Conservation (phyloP, 2,797 vertebrate species). For the Acipenser ruthenus region DNA sequence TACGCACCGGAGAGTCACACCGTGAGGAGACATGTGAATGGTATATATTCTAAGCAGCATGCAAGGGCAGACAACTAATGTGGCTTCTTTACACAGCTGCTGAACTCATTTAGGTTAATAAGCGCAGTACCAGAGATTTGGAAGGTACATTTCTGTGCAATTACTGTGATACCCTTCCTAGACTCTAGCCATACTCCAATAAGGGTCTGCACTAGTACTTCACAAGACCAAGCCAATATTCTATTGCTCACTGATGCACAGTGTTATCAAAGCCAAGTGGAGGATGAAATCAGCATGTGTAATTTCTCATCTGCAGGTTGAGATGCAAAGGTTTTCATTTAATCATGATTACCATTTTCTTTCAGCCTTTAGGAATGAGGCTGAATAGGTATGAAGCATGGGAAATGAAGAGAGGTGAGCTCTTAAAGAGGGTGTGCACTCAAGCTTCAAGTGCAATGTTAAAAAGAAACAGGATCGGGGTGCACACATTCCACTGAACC, state of each 20-base stretch:
- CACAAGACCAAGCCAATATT: constrained; percentile 17
- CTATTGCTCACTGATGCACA: constrained; percentile 24
- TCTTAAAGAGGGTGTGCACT: constrained; percentile 39
- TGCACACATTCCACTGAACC: constrained; percentile 20
- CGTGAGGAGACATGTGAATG: neutral
- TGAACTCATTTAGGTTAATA: neutral
- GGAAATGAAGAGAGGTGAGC: constrained; percentile 32
- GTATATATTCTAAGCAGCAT: neutral
- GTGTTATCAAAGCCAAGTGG: constrained; percentile 25
- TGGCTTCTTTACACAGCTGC: neutral
- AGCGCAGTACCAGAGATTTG: constrained; percentile 2
- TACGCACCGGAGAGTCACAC: neutral
- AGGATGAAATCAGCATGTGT: constrained; percentile 46
- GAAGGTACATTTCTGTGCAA: constrained; percentile 40
- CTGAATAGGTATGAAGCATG: constrained; percentile 40
- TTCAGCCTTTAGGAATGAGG: constrained; percentile 33
- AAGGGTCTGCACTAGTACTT: constrained; percentile 20
- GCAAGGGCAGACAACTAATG: neutral
- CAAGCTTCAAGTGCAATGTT: constrained; percentile 37
- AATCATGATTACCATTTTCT: constrained; percentile 31
- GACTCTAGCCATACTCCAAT: constrained; percentile 23
- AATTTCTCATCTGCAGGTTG: constrained; percentile 37
- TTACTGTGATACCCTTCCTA: constrained; percentile 39
- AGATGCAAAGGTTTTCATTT: constrained; percentile 26
- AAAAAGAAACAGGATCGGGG: constrained; percentile 23